These are phyloP conservation scores for Yponomeuta malinellus DNA, from an alignment of 2,888 invertebrate genomes.

Conservation along the genomic window DNA sequence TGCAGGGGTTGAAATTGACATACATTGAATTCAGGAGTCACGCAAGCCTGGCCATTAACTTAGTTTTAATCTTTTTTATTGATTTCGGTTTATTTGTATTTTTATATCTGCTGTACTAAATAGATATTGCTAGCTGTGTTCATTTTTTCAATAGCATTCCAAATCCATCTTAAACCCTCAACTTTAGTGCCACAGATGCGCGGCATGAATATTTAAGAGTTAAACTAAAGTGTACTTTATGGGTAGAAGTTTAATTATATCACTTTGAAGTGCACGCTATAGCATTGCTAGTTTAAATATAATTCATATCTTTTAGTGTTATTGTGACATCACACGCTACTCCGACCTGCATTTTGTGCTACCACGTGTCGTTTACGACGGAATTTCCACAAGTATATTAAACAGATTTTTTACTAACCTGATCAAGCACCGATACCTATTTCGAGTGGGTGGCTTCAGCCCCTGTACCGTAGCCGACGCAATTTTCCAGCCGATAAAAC, in stretches of 20 bases:
- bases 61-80: no score
- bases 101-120: no score
- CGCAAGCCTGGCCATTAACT: background rate
- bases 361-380: background rate
- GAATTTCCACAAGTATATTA: slow-evolving; percentile 6
- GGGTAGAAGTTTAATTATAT: background rate
- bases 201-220: no score
- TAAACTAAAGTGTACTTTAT: no score
- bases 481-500: slow-evolving; percentile 65
- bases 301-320: slow-evolving; percentile 5
- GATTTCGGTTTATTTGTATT: no score
- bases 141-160: background rate
- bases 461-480: slow-evolving; percentile 42
- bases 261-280: background rate
- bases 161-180: background rate
- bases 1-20: background rate
- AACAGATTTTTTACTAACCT: slow-evolving; percentile 36
- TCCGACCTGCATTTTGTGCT: background rate
- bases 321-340: background rate
- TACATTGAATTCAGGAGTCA: background rate
- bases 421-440: slow-evolving; percentile 37
- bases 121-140: no score
- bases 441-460: slow-evolving; percentile 33
- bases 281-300: background rate
- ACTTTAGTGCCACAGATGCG: no score